Evolutionary conservation across 2,113 vertebrate genomes (phyloP).

Genomic region (Arvicanthis niloticus): DNA sequence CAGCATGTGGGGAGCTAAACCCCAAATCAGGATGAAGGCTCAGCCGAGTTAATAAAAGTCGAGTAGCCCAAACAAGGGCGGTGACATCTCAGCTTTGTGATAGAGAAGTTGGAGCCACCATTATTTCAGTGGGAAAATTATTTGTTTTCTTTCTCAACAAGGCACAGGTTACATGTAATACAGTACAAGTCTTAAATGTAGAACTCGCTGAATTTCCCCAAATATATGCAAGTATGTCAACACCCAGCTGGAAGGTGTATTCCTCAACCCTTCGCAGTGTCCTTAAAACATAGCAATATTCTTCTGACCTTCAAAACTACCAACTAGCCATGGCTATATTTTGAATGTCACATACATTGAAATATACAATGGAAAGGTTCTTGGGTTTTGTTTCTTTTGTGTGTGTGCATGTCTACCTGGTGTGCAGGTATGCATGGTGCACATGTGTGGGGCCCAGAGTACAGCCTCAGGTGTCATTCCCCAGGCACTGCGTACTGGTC

Average conservation of each 20-base stretch:
- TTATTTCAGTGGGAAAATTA: background rate
- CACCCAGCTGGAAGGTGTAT: background rate
- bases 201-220: background rate
- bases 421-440: background rate
- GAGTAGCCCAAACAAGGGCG: background rate
- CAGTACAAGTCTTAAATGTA: background rate
- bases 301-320: background rate
- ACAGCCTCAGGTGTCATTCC: no score
- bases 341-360: background rate
- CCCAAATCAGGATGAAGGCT: background rate
- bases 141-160: background rate
- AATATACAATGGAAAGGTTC: background rate
- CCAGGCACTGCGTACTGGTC: background rate
- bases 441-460: background rate
- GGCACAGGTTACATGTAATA: background rate
- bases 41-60: background rate
- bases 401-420: background rate
- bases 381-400: background rate
- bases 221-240: background rate
- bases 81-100: accelerated
- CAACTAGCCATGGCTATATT: background rate
- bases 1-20: background rate
- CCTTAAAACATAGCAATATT: background rate
- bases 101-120: background rate
- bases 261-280: background rate